Conservation (phyloP, 2,113 vertebrate species). For the Calyptomena viridis region DNA sequence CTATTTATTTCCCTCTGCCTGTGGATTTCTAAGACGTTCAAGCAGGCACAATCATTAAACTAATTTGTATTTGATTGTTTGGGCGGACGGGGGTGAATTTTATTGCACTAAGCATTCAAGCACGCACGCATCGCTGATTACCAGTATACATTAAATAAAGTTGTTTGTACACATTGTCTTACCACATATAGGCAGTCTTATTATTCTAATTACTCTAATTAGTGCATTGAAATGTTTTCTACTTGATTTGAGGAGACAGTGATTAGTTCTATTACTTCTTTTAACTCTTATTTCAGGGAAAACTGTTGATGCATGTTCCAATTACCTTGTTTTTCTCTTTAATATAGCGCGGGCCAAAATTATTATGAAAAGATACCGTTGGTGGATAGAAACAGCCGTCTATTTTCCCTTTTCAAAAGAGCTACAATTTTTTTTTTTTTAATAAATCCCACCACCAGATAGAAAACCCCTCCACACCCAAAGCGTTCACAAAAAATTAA, state of each 20-base stretch:
- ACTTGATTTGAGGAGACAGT: conserved; percentile 85
- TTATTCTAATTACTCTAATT: conserved; percentile 90
- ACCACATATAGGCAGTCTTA: conserved; percentile 87
- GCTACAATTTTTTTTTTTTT: not conserved
- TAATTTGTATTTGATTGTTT: conserved; percentile 89
- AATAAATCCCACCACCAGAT: not conserved
- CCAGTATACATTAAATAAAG: conserved; percentile 88
- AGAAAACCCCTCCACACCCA: not conserved
- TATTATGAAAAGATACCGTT: conserved; percentile 43
- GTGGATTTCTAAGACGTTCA: conserved; percentile 79
- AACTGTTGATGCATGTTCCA: conserved; percentile 76
- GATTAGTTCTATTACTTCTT: conserved; percentile 82
- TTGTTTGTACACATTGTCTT: conserved; percentile 90
- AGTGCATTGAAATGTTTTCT: conserved; percentile 85
- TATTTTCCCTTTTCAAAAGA: conserved; percentile 35
- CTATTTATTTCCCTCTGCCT: conserved; percentile 79
- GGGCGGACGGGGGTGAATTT: conserved; percentile 85
- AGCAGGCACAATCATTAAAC: conserved; percentile 85
- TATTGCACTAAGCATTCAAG: conserved; percentile 83
- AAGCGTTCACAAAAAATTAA: not conserved
- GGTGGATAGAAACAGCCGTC: conserved; percentile 30
- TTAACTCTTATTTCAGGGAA: conserved; percentile 80
- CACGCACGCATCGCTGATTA: conserved; percentile 86
- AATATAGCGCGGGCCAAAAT: conserved; percentile 62
- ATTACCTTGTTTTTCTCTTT: conserved; percentile 72